A percentile compares a stretch with the other conserved stretches of the same genome.
phyloP scores from a whole-genome alignment of 2,888 invertebrate genomes.

The Drosophila tanythrix region DNA sequence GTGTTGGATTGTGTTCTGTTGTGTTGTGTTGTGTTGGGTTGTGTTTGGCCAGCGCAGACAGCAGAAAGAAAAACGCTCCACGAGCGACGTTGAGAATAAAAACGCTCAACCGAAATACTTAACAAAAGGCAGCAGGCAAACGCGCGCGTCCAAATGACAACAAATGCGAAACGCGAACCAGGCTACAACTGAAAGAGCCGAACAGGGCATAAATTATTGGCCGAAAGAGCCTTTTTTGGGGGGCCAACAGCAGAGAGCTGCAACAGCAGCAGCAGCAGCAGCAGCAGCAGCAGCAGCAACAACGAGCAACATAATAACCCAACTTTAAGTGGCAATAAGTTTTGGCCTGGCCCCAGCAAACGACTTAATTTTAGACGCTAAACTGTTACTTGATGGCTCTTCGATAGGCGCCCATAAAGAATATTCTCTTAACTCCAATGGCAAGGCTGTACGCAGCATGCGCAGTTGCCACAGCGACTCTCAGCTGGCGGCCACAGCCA shows the following conservation, averaged over 20 bases:
- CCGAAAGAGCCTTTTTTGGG: constrained; percentile 43
- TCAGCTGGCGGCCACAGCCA: constrained; percentile 55
- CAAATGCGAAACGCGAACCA: constrained; percentile 22
- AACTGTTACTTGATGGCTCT: constrained; percentile 67
- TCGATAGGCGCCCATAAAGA: constrained; percentile 47
- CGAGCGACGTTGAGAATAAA: constrained; percentile 54
- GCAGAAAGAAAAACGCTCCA: constrained; percentile 45
- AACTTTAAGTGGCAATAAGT: constrained; percentile 65
- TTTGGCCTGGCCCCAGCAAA: constrained; percentile 47
- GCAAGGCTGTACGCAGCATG: constrained; percentile 52
- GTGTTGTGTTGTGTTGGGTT: background rate
- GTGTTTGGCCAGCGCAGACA: constrained; percentile 13
- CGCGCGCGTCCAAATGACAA: constrained; percentile 39
- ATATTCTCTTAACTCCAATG: constrained; percentile 44
- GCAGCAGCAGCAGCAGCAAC: constrained; percentile 13
- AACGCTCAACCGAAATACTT: constrained; percentile 69
- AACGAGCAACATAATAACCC: constrained; percentile 59
- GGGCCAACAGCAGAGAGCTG: constrained; percentile 29
- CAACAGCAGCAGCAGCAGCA: constrained; percentile 6
- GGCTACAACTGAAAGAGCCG: constrained; percentile 44
- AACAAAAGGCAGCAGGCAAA: constrained; percentile 49
- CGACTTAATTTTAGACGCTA: constrained; percentile 65
- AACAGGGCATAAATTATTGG: constrained; percentile 46
- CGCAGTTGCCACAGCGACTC: constrained; percentile 61
- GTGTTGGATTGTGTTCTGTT: constrained; percentile 1